A percentile compares a stretch with the other conserved stretches of the same genome.
These are phyloP conservation scores for Steinernema feltiae DNA, from an alignment of 1,140 invertebrate genomes.

Conservation along the genomic window DNA sequence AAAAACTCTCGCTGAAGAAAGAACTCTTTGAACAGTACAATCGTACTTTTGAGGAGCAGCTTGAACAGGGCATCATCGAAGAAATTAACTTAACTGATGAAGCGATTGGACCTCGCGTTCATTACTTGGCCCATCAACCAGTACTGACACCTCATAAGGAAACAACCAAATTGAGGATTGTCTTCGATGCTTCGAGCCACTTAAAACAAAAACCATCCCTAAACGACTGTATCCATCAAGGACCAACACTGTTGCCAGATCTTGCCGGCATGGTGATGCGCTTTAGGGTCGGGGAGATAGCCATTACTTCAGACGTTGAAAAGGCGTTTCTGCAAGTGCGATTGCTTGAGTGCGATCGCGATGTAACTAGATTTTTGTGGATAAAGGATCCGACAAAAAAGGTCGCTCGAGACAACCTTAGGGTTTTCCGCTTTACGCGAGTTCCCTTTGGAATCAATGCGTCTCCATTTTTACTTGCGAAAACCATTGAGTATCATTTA, in stretches of 20 bases:
- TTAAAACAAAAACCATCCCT: constrained; percentile 45
- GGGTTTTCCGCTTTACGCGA: constrained; percentile 22
- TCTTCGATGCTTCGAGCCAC: constrained; percentile 57
- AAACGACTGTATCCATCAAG: constrained; percentile 52
- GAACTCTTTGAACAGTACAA: constrained; percentile 11
- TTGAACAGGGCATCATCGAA: constrained; percentile 21
- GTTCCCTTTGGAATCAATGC: constrained; percentile 35
- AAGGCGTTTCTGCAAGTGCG: constrained; percentile 38
- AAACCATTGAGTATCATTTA: constrained; percentile 27
- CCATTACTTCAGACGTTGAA: constrained; percentile 27
- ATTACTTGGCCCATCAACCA: constrained; percentile 61
- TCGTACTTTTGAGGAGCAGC: constrained; percentile 25
- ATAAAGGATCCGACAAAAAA: constrained; percentile 17
- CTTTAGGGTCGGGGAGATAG: constrained; percentile 22
- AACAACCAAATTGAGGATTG: constrained; percentile 55
- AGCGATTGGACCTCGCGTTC: constrained; percentile 7
- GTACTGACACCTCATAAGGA: constrained; percentile 46
- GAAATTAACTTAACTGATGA: not conserved
- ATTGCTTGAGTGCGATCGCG: constrained; percentile 30
- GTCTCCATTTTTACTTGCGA: constrained; percentile 25
- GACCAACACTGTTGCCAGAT: constrained; percentile 28
- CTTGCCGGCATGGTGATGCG: constrained; percentile 28
- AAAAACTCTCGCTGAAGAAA: not conserved
- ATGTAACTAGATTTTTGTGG: constrained; percentile 34
- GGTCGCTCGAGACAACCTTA: constrained; percentile 17